These are phyloP conservation scores for Camelus dromedarius DNA, from an alignment of 2,113 vertebrate genomes.

Conservation along the genomic window DNA sequence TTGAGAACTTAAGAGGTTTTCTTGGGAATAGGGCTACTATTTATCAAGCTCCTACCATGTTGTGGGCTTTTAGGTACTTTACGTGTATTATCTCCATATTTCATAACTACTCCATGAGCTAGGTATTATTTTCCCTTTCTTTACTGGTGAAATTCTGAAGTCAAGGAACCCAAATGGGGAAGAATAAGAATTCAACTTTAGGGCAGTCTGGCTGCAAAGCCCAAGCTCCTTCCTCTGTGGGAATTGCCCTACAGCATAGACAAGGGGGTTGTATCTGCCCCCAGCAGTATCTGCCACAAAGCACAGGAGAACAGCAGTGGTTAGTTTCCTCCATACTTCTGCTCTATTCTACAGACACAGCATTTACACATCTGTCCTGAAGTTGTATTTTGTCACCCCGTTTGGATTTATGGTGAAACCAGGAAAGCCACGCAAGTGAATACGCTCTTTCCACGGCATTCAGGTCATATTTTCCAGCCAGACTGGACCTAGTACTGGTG, in stretches of 20 bases:
- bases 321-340: background rate
- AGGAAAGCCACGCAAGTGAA: background rate
- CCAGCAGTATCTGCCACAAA: background rate
- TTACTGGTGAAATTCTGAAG: background rate
- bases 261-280: background rate
- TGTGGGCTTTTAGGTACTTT: background rate
- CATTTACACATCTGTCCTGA: background rate
- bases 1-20: background rate
- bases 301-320: no score
- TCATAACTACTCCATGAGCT: background rate
- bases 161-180: background rate
- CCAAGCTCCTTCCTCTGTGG: background rate
- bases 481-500: background rate
- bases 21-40: background rate
- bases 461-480: background rate
- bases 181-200: background rate
- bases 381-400: background rate
- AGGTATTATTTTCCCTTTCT: background rate
- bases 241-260: background rate
- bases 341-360: background rate
- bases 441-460: background rate
- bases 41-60: background rate
- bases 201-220: background rate
- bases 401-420: background rate
- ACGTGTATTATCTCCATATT: background rate